Evolutionary conservation across 1,140 invertebrate species (phyloP), one percentile per base, ranked within the genome.

Genomic region (Apis laboriosa): DNA sequence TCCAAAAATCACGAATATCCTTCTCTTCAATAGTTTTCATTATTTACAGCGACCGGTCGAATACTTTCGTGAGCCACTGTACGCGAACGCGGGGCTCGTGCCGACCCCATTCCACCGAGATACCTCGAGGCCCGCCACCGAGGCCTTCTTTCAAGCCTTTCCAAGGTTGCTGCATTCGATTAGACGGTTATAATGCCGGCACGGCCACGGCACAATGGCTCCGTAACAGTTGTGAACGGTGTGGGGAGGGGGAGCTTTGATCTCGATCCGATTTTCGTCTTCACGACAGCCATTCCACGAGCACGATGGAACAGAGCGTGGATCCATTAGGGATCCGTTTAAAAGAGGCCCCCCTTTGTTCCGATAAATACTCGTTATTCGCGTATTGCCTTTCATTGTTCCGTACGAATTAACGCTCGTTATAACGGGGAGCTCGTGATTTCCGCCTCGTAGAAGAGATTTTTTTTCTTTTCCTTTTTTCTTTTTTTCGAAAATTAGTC

Each of bases 151-250:
- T 70, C 73, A 1, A 68, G 49, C 56, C 24, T 67, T 43, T 61
- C 64, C 80, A 83, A 83, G 80, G 80, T 77, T 83, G 58, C 49
- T 70, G 74, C 49, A 17, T 77, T 70, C 80, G 80, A 83, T 77
- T 77, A 70, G 66, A 21, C 43, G 43, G 15, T 53, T 68, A 28
- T 28, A 70, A 82, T 34, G 34, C 28, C 68, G 72, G 8, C 28
- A 43, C 56, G 15, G 43, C 11, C 43, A 24, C 43, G 15, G 64
- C 64, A 55, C 49, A 55, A 72, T 28, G 24, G 9, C 70, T 55
- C 51, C n/a, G 49, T 13, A 55, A 72, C 51, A 72, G 24, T 72
- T 55, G 17, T 15, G n/a, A 13, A 49, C 43, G 9, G 43, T 8
- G n/a, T 1, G 34, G 21, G 13, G 24, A 15, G 17, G 11, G 67